Base-by-base conservation (phyloP, 2,888 invertebrate species). In the Trissoscelio sp. region DNA sequence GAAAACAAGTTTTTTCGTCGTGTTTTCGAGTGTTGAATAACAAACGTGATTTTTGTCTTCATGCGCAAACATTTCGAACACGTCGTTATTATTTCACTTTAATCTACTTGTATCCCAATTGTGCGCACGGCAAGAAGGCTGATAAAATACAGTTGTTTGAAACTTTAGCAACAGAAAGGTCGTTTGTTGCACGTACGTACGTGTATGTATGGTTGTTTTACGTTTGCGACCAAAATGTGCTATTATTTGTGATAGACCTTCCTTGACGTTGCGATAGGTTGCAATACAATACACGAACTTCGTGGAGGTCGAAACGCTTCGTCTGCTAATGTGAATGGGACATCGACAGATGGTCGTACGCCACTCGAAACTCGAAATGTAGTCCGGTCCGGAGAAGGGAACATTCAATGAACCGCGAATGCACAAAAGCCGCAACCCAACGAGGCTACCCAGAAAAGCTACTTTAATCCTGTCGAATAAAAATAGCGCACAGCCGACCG, bases 341-440 rank as follows among this genome's bases (percentile, higher is more conserved):
- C 75, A 75, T 75, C 75, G 75, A 81, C 80, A 75, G 70, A 81
- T 75, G 80, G 70, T 66, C 60, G 70, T 75, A 51, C 58, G 69
- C 70, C 64, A 73, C 74, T 69, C 66, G 57, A 70, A 81, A 70
- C 80, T 81, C 58, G 74, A 75, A 81, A 81, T 81, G 70, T 53
- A 81, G 80, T 69, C 74, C 46, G 28, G 69, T 37, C 1, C 14
- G 37, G 53, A 70, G 70, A 72, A 58, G 60, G 66, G 58, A 58
- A 53, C 70, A 46, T 81, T 80, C 82, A 80, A 83, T 80, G 82
- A 80, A 83, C 82, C 80, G 73, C 80, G 55, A 83, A 80, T 80
- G 80, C 79, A 78, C 82, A 80, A 82, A 82, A 80, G 79, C 79
- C 69, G 18, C 70, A 74, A 42, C 24, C 77, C 58, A 60, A 64